Percentiles rank a stretch among this genome's conserved stretches.
Evolutionary conservation across 2,113 vertebrate species (phyloP).

Genomic region (Chlamydotis undulata): DNA sequence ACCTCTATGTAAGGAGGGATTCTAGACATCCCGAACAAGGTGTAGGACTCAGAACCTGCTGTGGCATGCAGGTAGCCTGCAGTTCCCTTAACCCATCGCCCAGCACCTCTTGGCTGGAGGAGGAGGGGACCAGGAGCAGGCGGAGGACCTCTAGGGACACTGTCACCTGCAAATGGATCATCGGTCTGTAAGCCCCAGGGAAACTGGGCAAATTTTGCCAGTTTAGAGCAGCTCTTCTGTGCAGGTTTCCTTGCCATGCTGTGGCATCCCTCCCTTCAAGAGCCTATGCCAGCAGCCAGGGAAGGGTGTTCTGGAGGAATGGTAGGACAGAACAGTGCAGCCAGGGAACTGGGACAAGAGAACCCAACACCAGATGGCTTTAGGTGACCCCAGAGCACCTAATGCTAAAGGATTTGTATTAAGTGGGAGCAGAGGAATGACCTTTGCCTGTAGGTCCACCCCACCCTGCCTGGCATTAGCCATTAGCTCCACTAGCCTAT

Average conservation of each 20-base stretch:
- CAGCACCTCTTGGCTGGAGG: background rate
- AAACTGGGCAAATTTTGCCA: background rate
- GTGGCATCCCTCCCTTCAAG: background rate
- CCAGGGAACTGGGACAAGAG: background rate
- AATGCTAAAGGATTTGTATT: background rate
- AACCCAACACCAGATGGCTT: background rate
- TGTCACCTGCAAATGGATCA: background rate
- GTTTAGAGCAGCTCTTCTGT: background rate
- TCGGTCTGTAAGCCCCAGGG: background rate
- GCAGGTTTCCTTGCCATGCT: background rate
- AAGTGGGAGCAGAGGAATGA: background rate
- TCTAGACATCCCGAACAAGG: background rate
- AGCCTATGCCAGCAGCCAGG: background rate
- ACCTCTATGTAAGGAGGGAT: background rate
- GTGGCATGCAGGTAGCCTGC: accelerated
- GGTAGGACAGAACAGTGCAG: background rate
- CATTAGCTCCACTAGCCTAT: background rate
- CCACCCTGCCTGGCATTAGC: background rate
- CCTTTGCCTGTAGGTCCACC: background rate
- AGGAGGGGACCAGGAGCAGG: background rate
- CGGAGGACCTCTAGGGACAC: background rate
- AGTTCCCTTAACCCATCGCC: background rate
- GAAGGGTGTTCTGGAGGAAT: background rate
- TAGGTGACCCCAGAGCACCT: background rate
- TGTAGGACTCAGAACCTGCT: background rate